Percentiles rank a stretch among this genome's conserved stretches.
Evolutionary conservation across 2,113 vertebrate species (phyloP).

Genomic region (Atlantisia rogersi): DNA sequence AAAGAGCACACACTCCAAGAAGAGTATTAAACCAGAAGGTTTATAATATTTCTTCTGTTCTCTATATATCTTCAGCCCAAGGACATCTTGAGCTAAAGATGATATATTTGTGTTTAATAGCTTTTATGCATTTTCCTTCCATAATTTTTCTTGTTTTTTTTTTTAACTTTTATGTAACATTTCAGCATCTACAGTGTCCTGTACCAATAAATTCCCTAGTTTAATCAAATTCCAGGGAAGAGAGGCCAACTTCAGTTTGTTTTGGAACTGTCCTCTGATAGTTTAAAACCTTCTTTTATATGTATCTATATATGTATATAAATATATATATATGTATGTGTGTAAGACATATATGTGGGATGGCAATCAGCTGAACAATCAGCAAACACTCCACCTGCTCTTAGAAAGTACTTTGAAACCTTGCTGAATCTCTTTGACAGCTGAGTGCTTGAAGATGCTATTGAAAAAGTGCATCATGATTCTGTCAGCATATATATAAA

Average conservation of each 20-base stretch:
- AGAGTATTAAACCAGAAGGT: background rate
- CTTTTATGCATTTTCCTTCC: background rate
- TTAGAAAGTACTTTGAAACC: background rate
- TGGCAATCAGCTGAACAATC: background rate
- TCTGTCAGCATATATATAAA: background rate
- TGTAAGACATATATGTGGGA: background rate
- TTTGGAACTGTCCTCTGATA: background rate
- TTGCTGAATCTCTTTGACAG: background rate
- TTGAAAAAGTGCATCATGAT: background rate
- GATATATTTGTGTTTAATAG: background rate
- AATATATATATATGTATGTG: background rate
- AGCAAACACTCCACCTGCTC: background rate
- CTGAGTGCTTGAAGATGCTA: background rate
- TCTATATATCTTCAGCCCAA: background rate
- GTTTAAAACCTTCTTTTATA: background rate
- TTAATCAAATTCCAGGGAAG: background rate
- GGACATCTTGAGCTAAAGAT: background rate
- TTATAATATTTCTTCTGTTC: background rate
- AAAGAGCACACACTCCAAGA: background rate
- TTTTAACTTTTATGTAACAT: background rate
- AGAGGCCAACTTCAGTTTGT: background rate
- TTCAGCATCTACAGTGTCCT: background rate
- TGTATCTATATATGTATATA: background rate
- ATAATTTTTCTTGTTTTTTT: background rate
- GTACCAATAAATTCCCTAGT: background rate